Percentiles rank a stretch among this genome's conserved stretches.
These are phyloP conservation scores for Nycteola revayana DNA, from an alignment of 2,888 invertebrate species.

Conservation along the genomic window DNA sequence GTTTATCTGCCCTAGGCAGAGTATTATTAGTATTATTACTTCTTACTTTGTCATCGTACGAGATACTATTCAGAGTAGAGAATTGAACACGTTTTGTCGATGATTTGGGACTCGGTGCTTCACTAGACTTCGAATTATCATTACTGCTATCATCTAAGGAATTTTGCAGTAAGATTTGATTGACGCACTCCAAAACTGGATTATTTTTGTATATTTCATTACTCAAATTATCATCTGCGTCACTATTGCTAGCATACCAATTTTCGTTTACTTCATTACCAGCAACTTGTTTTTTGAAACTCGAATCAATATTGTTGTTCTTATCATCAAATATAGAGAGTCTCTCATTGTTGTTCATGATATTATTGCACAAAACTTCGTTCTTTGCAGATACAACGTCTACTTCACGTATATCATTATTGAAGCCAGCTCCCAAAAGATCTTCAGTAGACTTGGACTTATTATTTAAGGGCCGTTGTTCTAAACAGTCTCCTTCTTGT, in stretches of 20 bases:
- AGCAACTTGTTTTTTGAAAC: constrained; percentile 47
- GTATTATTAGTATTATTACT: constrained; percentile 54
- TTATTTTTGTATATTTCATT: constrained; percentile 89
- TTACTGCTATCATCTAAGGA: constrained; percentile 82
- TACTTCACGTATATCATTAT: constrained; percentile 52
- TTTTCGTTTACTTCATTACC: constrained; percentile 84
- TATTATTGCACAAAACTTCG: constrained; percentile 66
- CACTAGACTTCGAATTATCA: constrained; percentile 73
- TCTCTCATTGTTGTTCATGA: constrained; percentile 55
- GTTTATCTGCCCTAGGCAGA: constrained; percentile 69
- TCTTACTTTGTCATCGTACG: constrained; percentile 73
- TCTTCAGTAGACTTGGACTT: constrained; percentile 69
- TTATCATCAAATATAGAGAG: constrained; percentile 55
- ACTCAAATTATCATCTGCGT: constrained; percentile 87
- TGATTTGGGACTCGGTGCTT: constrained; percentile 72
- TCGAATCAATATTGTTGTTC: constrained; percentile 59
- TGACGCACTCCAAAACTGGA: constrained; percentile 92
- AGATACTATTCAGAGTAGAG: constrained; percentile 84
- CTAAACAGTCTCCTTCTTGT: constrained; percentile 66
- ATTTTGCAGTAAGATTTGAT: constrained; percentile 91
- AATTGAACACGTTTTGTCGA: constrained; percentile 83
- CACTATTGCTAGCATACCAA: constrained; percentile 91
- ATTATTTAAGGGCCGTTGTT: constrained; percentile 56
- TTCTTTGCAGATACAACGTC: constrained; percentile 70
- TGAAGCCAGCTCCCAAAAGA: constrained; percentile 52